These are phyloP conservation scores for Cheirogaleus major DNA, from an alignment of 2,797 vertebrate genomes.

Conservation along the genomic window DNA sequence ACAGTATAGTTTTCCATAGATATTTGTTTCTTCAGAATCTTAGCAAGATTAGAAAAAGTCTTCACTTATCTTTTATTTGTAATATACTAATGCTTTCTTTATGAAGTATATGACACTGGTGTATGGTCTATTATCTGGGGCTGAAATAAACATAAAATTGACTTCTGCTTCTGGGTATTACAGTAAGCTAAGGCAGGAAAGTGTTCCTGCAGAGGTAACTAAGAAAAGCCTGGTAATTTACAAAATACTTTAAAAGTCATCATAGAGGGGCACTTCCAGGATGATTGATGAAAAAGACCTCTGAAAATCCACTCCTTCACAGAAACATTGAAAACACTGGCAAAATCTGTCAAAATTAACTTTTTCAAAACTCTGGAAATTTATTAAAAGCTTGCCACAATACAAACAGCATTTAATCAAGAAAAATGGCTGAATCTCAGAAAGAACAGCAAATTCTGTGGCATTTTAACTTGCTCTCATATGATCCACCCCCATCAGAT, in stretches of 20 bases:
- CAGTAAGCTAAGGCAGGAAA: constrained; percentile 38
- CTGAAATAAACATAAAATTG: constrained; percentile 29
- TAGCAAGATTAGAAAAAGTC: constrained; percentile 24
- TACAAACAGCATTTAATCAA: neutral
- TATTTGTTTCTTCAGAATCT: neutral
- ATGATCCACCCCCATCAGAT: neutral
- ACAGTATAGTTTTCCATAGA: neutral
- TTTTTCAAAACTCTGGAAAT: neutral
- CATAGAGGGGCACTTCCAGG: neutral
- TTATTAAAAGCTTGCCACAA: neutral
- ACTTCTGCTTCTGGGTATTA: constrained; percentile 15
- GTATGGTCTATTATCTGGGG: neutral
- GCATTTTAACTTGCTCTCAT: constrained; percentile 1
- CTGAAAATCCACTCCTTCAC: neutral
- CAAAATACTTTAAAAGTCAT: neutral
- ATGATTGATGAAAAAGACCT: neutral
- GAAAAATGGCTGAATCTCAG: neutral
- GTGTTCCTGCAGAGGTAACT: constrained; percentile 1
- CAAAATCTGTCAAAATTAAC: constrained; percentile 17
- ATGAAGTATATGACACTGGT: neutral
- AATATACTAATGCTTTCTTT: constrained; percentile 37
- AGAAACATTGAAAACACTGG: constrained; percentile 6
- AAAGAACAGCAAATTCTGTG: constrained; percentile 4
- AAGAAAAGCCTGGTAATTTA: constrained; percentile 28
- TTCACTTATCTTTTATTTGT: constrained; percentile 35